These are phyloP conservation scores for Drosophila pseudotakahashii DNA, from an alignment of 2,888 invertebrate species.

Conservation along the genomic window DNA sequence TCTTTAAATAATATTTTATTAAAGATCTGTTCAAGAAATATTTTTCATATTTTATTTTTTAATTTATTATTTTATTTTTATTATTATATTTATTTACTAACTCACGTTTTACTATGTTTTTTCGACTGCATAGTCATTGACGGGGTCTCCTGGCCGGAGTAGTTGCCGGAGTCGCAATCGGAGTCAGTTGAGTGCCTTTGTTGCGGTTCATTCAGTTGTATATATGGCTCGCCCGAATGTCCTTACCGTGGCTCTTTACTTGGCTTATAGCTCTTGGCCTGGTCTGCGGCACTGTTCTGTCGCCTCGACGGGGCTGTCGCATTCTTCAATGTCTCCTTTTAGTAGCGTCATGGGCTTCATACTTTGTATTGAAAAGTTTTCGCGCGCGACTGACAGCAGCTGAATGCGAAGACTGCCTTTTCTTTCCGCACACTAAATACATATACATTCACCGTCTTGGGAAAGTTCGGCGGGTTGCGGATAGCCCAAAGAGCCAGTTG, in stretches of 20 bases:
- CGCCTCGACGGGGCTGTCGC: conserved; percentile 51
- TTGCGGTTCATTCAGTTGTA: conserved; percentile 66
- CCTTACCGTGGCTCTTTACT: conserved; percentile 26
- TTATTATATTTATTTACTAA: no score
- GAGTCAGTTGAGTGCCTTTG: conserved; percentile 59
- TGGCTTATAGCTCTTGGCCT: conserved; percentile 25
- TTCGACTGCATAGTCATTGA: conserved; percentile 17
- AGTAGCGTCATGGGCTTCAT: conserved; percentile 62
- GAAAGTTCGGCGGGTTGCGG: conserved; percentile 19
- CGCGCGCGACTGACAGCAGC: conserved; percentile 47
- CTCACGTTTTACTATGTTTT: neutral
- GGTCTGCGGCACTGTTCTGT: conserved; percentile 7
- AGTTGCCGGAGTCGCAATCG: conserved; percentile 24
- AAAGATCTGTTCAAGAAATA: no score
- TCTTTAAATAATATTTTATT: no score
- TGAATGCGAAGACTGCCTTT: conserved; percentile 38
- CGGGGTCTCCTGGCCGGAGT: neutral
- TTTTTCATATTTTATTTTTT: no score
- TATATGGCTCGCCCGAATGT: conserved; percentile 28
- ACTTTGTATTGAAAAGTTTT: conserved; percentile 75
- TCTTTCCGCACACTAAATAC: conserved; percentile 10
- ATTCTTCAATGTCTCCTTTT: conserved; percentile 64
- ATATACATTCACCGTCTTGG: conserved; percentile 14
- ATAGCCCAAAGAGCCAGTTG: conserved; percentile 27
- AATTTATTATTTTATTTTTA: no score